Evolutionary conservation across 2,888 invertebrate species (phyloP), one percentile per base, ranked within the genome.

Genomic region (Monochamus alternatus): DNA sequence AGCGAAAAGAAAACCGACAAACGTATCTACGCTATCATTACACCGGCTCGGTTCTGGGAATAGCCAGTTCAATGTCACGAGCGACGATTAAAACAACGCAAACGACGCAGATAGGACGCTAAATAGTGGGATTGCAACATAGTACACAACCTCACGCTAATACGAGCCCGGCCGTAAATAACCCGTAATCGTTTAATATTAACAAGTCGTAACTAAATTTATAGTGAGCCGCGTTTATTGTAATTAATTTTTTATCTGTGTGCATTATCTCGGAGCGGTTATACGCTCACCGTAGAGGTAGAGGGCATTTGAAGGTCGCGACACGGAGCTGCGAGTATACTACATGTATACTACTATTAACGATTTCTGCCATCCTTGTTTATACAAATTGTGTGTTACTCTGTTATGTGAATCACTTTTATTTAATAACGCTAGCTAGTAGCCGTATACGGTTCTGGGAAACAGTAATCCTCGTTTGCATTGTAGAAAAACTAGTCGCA

Each of bases 291-390:
- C 69, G 69, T 69, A n/a, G 5, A 10, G 12, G 64, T 66, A 73
- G 73, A 47, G 73, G 73, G 55, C 73, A 63, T 66, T 73, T 73
- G 73, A 66, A 64, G 65, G 73, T 73, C 73, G 58, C 32, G 1
- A 43, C 59, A 38, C 38, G 38, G 38, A 5, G 38, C 38, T 38
- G 38, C 38, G 1, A 2, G 38, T 38, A 38, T 38, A 38, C 38
- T 38, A 38, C 38, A 4, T 7, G 38, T 38, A 38, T 5, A 38
- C 5, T 3, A 38, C 5, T 38, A 38, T 38, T 1, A 38, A 38
- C 7, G 38, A 7, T 7, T 38, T 38, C 5, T 38, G 7, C 38
- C 38, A 38, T 38, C 38, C 60, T 12, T 22, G 22, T 22, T 22
- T 9, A 10, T 32, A 60, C 60, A 1, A 38, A 38, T 38, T 38